Evolutionary conservation across 2,888 invertebrate genomes (phyloP), one percentile per base, ranked within the genome.

Genomic region (Mechanitis messenoides): DNA sequence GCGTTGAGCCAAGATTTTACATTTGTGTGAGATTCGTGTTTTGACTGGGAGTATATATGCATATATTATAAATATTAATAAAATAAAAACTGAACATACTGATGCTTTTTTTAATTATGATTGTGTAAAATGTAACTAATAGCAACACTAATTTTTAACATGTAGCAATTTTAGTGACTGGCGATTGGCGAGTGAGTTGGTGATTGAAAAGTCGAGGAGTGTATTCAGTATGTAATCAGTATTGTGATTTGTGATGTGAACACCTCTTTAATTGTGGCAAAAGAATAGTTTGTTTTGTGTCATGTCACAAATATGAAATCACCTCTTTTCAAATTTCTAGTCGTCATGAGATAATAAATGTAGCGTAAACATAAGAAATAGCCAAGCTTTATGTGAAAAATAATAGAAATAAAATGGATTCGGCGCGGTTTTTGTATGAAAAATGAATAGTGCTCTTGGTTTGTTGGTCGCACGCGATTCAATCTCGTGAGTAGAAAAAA

Each of bases 221-320:
- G 42, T 42, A 42, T 42, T 42, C 42, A 42, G 42, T 42, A 20
- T 20, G 20, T 20, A 57, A 57, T 64, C 58, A 59, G 63, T 62
- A 60, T 42, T 42, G 42, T 66, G 67, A 65, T 66, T 67, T 69
- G 68, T 71, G 70, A 66, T 64, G 68, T 72, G 71, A 69, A 68
- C 69, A 66, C 66, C 64, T 68, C 69, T 63, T 62, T 56, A 61
- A 61, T 59, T 53, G 62, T 63, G 56, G 53, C 62, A 66, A 72
- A 86, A 71, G 66, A 78, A 79, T 81, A 83, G 85, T 87, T 86
- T 87, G 80, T 85, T 85, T 84, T 82, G 78, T 80, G 78, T 74
- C 65, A 73, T 80, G 78, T 74, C 65, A 73, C 76, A 82, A 79
- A 75, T 79, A 78, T 78, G 74, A 72, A 79, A 67, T 58, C 70